These are phyloP conservation scores for Sesamia nonagrioides DNA, from an alignment of 1,140 invertebrate genomes.

Conservation along the genomic window DNA sequence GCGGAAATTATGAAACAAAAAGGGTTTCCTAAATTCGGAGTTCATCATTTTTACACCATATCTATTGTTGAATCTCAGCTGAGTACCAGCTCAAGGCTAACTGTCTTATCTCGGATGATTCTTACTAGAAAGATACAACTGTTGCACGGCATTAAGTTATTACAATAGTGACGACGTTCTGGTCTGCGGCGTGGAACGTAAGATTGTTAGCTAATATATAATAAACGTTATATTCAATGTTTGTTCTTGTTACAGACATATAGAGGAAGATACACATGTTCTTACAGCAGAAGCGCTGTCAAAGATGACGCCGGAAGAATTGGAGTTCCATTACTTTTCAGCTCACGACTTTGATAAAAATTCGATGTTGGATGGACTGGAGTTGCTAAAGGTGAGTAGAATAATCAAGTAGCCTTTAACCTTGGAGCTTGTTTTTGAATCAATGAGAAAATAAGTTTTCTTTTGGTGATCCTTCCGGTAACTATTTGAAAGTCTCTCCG, in stretches of 20 bases:
- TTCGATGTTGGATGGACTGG: slow-evolving; percentile 93
- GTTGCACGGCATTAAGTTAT: slow-evolving; percentile 12
- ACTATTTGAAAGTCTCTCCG: too few species aligned
- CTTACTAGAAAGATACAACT: slow-evolving; percentile 1
- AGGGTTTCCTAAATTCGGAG: background rate
- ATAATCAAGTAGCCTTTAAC: background rate
- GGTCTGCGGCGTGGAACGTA: slow-evolving; percentile 8
- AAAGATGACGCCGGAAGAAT: slow-evolving; percentile 91
- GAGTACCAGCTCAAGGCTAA: background rate
- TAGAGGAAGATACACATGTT: slow-evolving; percentile 92
- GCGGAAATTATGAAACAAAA: background rate
- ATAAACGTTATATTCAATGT: background rate
- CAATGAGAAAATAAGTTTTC: background rate
- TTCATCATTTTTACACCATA: background rate
- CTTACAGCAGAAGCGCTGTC: slow-evolving; percentile 89
- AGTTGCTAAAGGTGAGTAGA: slow-evolving; percentile 89
- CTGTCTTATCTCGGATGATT: background rate
- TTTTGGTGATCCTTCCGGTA: too few species aligned
- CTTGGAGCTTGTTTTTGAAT: background rate
- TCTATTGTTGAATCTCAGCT: background rate
- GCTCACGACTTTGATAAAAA: slow-evolving; percentile 94
- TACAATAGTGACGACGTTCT: slow-evolving; percentile 24
- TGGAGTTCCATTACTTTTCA: slow-evolving; percentile 91
- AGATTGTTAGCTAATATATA: slow-evolving; percentile 16
- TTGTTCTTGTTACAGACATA: slow-evolving; percentile 87